Conservation (phyloP, 2,888 invertebrate species). For the Empis livida region DNA sequence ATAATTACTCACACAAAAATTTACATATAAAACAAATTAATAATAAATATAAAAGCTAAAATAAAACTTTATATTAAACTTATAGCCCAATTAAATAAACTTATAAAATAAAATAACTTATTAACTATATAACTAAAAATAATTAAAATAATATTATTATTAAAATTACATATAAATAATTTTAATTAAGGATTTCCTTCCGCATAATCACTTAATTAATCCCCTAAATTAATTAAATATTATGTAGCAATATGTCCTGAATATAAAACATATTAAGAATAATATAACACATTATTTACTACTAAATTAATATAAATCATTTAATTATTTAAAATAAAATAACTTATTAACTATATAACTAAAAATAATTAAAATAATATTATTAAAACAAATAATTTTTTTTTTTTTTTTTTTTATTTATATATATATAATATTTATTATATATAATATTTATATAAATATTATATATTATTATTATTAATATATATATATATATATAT, state of each 20-base stretch:
- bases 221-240: too few relatives aligned
- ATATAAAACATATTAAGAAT: too few relatives aligned
- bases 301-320: too few relatives aligned
- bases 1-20: conserved; percentile 36
- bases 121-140: background rate
- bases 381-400: conserved; percentile 10
- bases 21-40: conserved; percentile 43
- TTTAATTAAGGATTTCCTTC: too few relatives aligned
- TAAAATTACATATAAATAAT: too few relatives aligned
- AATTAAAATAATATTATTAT: conserved; percentile 4
- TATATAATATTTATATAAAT: conserved; percentile 4
- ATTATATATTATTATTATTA: conserved; percentile 2
- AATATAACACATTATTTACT: too few relatives aligned
- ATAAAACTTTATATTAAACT: conserved; percentile 40
- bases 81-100: conserved; percentile 7
- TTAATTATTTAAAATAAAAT: too few relatives aligned
- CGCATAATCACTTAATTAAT: too few relatives aligned
- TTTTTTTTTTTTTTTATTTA: conserved; percentile 34
- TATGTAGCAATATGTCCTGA: too few relatives aligned
- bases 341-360: too few relatives aligned
- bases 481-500: conserved; percentile 1
- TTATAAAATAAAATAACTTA: background rate
- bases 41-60: conserved; percentile 38
- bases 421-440: conserved; percentile 25
- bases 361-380: too few relatives aligned